Evolutionary conservation across 2,888 invertebrate genomes (phyloP).

Genomic region (Cheilosia pagana): DNA sequence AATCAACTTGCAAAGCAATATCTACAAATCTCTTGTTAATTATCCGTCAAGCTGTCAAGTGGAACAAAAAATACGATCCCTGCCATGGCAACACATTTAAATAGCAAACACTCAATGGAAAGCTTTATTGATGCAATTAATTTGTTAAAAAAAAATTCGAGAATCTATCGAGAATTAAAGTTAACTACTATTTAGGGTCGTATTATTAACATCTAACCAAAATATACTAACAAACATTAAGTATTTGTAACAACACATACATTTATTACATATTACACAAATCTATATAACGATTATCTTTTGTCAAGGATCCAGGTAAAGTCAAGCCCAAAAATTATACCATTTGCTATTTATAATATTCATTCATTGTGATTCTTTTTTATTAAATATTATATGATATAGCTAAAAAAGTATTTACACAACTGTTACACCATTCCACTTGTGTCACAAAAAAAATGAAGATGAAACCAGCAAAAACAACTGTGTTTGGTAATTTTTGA

Average conservation of each 20-base stretch:
- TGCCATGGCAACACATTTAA: not conserved
- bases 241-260: not conserved
- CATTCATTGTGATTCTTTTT: conserved; percentile 9
- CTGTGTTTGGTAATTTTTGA: not conserved
- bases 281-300: not conserved
- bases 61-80: not conserved
- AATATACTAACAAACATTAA: not conserved
- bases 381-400: not conserved
- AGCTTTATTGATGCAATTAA: conserved; percentile 8
- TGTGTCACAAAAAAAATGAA: not conserved
- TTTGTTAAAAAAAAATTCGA: conserved; percentile 9
- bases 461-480: not conserved
- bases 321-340: not conserved
- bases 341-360: conserved; percentile 3
- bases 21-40: no score
- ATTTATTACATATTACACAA: not conserved
- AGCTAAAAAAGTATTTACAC: not conserved
- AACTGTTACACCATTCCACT: not conserved
- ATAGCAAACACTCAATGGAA: not conserved
- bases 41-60: no score
- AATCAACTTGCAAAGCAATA: no score
- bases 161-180: not conserved
- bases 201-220: not conserved
- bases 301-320: not conserved
- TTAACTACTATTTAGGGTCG: conserved; percentile 5